phyloP scores from a whole-genome alignment of 2,113 vertebrate genomes.

The Hemichromis elongatus region DNA sequence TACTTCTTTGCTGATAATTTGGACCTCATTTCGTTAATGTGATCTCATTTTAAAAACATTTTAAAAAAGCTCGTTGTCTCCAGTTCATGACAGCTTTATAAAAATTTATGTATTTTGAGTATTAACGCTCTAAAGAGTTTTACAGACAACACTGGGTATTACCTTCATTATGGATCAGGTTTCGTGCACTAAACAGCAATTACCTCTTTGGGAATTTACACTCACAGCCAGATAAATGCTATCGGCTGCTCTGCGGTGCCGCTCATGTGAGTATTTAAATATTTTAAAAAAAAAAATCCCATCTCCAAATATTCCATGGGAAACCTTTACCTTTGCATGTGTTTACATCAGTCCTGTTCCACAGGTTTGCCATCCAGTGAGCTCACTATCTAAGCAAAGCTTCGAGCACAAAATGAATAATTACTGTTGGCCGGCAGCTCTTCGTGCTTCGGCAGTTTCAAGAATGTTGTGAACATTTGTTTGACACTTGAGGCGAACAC shows the following conservation, averaged over 20 bases:
- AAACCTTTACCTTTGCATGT: neutral
- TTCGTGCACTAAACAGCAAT: neutral
- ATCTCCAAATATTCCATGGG: neutral
- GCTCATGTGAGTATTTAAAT: neutral
- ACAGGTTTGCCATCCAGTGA: neutral
- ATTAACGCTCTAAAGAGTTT: neutral
- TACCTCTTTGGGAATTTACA: neutral
- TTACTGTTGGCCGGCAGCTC: neutral
- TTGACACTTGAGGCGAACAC: neutral
- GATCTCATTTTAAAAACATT: neutral
- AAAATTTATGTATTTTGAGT: neutral
- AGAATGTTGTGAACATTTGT: accelerated
- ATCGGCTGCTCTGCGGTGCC: neutral
- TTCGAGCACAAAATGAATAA: neutral
- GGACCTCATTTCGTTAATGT: too few relatives aligned
- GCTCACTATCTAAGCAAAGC: neutral
- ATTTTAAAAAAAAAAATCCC: neutral
- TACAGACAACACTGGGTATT: neutral
- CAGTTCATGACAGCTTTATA: neutral
- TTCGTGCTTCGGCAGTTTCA: neutral
- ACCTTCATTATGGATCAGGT: neutral
- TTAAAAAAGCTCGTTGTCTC: neutral
- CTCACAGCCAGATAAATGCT: neutral
- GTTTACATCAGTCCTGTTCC: neutral
- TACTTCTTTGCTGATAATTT: neutral